These are phyloP conservation scores for Augochlora pura DNA, from an alignment of 1,140 invertebrate genomes.

Conservation along the genomic window DNA sequence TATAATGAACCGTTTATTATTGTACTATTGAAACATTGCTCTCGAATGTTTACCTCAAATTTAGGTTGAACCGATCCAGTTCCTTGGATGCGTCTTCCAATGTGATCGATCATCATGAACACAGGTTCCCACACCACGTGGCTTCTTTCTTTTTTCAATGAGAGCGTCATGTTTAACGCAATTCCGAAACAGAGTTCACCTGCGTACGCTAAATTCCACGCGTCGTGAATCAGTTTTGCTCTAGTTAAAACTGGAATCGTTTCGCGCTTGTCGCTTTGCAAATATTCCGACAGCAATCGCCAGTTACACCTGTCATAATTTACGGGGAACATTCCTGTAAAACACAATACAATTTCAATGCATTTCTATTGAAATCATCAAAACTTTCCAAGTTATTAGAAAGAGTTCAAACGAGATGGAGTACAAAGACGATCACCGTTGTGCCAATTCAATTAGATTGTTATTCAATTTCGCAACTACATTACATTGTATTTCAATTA, in stretches of 20 bases:
- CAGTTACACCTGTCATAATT: slow-evolving; percentile 91
- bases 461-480: too few relatives aligned
- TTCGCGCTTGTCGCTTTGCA: slow-evolving; percentile 81
- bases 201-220: slow-evolving; percentile 90
- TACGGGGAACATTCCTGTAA: slow-evolving; percentile 88
- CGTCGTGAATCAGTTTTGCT: slow-evolving; percentile 88
- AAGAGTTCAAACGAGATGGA: too few relatives aligned
- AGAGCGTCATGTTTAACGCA: slow-evolving; percentile 88
- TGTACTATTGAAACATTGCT: background rate
- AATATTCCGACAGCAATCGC: slow-evolving; percentile 85
- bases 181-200: slow-evolving; percentile 86
- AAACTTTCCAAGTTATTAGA: background rate
- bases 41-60: slow-evolving; percentile 82
- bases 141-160: slow-evolving; percentile 85
- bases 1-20: background rate
- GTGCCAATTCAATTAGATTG: too few relatives aligned
- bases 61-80: slow-evolving; percentile 82
- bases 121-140: slow-evolving; percentile 89
- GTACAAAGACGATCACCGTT: too few relatives aligned
- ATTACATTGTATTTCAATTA: too few relatives aligned
- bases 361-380: background rate
- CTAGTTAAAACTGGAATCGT: slow-evolving; percentile 86
- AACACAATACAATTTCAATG: background rate
- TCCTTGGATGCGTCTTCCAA: slow-evolving; percentile 86
- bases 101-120: slow-evolving; percentile 89